Conservation (phyloP, 30 jellyfish, hydroid and myxozoan genomes). For the Hydractinia echinata region DNA sequence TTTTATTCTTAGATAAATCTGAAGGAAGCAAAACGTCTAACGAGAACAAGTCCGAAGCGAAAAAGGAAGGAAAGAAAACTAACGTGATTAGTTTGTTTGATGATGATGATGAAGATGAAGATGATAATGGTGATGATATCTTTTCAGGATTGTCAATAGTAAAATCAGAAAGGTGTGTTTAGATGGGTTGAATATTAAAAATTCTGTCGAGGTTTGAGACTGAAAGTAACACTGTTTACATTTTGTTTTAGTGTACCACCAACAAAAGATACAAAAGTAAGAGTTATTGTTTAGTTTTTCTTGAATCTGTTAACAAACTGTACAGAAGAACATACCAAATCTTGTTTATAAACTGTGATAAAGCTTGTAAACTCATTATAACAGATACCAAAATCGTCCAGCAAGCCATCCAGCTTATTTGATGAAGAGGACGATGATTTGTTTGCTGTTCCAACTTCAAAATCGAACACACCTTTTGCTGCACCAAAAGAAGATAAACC, state of each 20-base stretch:
- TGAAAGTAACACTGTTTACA: neutral
- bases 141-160: constrained; percentile 5
- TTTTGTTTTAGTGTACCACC: too few relatives aligned
- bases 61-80: constrained; percentile 40
- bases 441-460: constrained; percentile 29
- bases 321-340: too few relatives aligned
- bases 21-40: neutral
- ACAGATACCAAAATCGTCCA: constrained; percentile 11
- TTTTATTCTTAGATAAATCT: too few relatives aligned
- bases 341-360: too few relatives aligned
- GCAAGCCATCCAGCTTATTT: neutral
- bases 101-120: constrained; percentile 84
- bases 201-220: neutral
- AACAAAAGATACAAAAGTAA: too few relatives aligned
- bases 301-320: too few relatives aligned
- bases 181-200: neutral
- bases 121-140: constrained; percentile 54
- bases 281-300: too few relatives aligned
- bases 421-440: constrained; percentile 43
- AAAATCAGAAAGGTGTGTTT: neutral
- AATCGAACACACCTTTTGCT: neutral
- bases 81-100: constrained; percentile 69
- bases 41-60: constrained; percentile 11
- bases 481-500: constrained; percentile 13
- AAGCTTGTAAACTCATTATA: neutral